These are phyloP conservation scores for Tauraco erythrolophus DNA, from an alignment of 2,113 vertebrate genomes.

Conservation along the genomic window DNA sequence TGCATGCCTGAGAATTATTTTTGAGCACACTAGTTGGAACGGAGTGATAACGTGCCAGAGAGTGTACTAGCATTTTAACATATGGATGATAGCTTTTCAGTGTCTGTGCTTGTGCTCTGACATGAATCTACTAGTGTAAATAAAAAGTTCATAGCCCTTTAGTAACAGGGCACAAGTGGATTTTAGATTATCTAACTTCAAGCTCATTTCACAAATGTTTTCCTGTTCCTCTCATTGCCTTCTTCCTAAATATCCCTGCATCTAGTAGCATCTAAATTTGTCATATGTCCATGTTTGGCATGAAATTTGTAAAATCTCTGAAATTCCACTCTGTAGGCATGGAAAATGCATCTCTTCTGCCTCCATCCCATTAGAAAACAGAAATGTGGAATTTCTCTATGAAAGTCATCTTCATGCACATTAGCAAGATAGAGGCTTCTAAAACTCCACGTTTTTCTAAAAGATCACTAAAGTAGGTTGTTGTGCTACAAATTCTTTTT, in stretches of 20 bases:
- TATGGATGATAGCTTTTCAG: not conserved
- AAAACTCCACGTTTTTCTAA: not conserved
- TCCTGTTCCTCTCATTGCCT: not conserved
- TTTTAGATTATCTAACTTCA: not conserved
- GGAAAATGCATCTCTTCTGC: not conserved
- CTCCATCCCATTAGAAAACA: not conserved
- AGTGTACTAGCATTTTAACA: not conserved
- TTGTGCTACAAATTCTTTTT: not conserved
- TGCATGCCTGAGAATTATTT: constrained; percentile 15
- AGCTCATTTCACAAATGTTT: not conserved
- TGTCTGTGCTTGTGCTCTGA: not conserved
- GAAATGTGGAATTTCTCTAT: not conserved
- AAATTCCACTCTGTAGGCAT: not conserved
- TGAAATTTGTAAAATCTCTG: not conserved
- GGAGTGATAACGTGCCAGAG: not conserved
- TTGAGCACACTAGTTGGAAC: not conserved
- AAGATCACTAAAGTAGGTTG: not conserved
- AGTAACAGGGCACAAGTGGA: not conserved
- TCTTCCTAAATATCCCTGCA: not conserved
- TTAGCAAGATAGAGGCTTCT: not conserved
- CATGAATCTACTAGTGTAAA: not conserved
- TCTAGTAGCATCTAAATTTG: not conserved
- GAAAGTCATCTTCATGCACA: not conserved
- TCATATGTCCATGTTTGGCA: not conserved
- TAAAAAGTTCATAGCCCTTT: not conserved